Evolutionary conservation across 2,113 vertebrate genomes (phyloP), one percentile per base, ranked within the genome.

Genomic region (Paralichthys olivaceus): DNA sequence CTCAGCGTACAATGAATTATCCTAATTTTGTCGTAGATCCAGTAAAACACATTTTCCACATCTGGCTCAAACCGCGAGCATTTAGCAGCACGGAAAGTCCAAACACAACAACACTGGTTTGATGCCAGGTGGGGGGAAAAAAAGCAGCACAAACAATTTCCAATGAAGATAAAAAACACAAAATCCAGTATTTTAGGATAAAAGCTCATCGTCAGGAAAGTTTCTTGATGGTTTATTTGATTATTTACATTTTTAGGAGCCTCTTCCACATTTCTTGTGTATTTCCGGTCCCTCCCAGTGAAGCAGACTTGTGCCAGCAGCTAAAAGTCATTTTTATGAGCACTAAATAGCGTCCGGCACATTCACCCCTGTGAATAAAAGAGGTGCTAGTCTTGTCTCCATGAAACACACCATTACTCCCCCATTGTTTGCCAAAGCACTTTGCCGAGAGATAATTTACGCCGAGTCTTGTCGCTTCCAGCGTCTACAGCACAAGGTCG

Each of bases 381-480:
- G 78, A 67, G 74, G 64, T 7, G 53, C 56, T 57, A 47, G 67
- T 80, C 89, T 80, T 87, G 88, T 90, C 85, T 84, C 75, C 5
- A 58, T 87, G 85, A 84, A 92, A 90, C 88, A 85, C 80, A 43
- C 84, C 88, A 89, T 89, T 88, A 89, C 84, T 82, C 81, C 76
- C 59, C 69, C 72, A 87, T 72, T 89, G 83, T 87, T 89, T 89
- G 72, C 82, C 72, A 47, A 70, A 86, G 83, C 77, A 79, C 75
- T 77, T 82, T 84, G 85, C 69, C 17, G 43, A 85, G 83, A 80
- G 88, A 84, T 89, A 83, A 87, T 86, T 83, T 65, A 84, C 67
- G 54, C 29, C 17, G 1, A 29, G 63, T 56, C 59, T 70, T 72
- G 80, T 47, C 25, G 63, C 84, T 80, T 45, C 49, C 71, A 72